phyloP scores from a whole-genome alignment of 2,113 vertebrate species.

The Cyanoramphus novaezelandiae region DNA sequence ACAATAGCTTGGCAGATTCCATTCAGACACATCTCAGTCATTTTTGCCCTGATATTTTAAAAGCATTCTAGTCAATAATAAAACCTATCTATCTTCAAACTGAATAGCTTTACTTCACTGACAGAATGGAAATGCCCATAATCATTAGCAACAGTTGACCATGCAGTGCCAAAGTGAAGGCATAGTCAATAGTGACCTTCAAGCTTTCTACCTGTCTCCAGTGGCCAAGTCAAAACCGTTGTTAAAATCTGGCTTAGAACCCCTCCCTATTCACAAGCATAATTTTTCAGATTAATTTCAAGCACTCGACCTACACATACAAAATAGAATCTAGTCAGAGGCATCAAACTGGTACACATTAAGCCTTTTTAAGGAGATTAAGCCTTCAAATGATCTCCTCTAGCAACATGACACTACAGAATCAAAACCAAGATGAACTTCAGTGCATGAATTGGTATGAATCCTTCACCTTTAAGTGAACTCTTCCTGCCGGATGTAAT shows the following conservation, averaged over 20 bases:
- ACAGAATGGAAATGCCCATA: background rate
- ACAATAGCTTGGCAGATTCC: background rate
- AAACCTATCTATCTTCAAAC: background rate
- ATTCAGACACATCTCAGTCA: background rate
- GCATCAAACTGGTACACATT: background rate
- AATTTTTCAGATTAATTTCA: background rate
- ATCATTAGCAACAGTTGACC: background rate
- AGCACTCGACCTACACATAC: background rate
- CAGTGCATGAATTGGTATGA: background rate
- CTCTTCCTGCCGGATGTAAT: constrained; percentile 42
- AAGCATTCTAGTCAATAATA: background rate
- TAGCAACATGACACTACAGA: background rate
- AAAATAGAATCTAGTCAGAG: background rate
- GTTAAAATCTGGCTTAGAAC: background rate
- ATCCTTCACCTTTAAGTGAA: constrained; percentile 55
- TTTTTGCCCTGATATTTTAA: background rate
- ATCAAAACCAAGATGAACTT: background rate
- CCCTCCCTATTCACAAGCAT: background rate
- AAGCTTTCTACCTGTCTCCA: background rate
- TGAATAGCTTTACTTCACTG: background rate
- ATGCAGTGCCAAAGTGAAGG: background rate
- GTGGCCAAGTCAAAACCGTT: background rate
- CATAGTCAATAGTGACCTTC: background rate
- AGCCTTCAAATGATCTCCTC: background rate
- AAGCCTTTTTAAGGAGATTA: background rate